Percentiles rank a stretch among this genome's conserved stretches.
These are phyloP conservation scores for Mobula hypostoma DNA, from an alignment of 2,113 vertebrate species.

Conservation along the genomic window DNA sequence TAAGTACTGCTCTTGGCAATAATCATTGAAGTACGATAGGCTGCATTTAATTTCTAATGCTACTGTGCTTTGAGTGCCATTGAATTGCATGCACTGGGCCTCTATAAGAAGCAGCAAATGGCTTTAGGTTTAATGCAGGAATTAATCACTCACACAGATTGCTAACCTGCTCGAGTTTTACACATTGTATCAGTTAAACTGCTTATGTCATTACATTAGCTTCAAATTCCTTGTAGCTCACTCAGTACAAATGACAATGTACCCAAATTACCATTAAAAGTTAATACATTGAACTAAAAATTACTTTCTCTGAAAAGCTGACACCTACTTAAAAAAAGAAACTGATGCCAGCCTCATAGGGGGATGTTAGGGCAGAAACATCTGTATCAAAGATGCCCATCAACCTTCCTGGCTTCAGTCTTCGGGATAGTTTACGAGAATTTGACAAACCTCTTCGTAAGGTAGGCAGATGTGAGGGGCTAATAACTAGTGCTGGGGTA, in stretches of 20 bases:
- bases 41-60: not conserved
- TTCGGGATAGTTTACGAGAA: not conserved
- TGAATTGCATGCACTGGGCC: not conserved
- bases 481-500: not conserved
- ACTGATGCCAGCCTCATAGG: not conserved
- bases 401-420: not conserved
- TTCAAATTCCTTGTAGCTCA: conserved; percentile 3
- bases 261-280: not conserved
- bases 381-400: not conserved
- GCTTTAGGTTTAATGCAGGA: not conserved
- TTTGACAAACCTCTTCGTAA: not conserved
- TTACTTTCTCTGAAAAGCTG: not conserved
- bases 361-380: not conserved
- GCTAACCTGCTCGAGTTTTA: not conserved
- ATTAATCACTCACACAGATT: not conserved
- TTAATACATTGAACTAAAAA: not conserved
- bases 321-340: too few relatives aligned
- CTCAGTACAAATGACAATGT: not conserved
- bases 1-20: not conserved
- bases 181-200: not conserved
- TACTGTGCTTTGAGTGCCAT: not conserved
- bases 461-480: not conserved
- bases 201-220: not conserved
- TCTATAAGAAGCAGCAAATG: not conserved
- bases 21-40: not conserved